Percentiles rank a stretch among this genome's conserved stretches.
Evolutionary conservation across 2,797 vertebrate species (phyloP).

Genomic region (Mus caroli): DNA sequence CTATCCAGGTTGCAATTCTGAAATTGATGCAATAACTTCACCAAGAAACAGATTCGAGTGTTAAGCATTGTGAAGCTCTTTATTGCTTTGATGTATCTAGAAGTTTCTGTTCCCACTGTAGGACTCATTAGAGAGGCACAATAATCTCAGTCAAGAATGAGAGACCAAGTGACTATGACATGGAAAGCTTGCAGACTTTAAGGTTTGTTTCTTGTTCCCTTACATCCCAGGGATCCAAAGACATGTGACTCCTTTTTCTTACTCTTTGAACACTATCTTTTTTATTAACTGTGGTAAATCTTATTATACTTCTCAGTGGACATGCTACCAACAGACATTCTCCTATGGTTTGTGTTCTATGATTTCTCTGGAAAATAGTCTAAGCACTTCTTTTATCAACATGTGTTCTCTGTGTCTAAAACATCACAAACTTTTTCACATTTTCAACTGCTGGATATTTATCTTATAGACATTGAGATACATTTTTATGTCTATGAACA

Average conservation of each 20-base stretch:
- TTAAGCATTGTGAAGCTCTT: neutral
- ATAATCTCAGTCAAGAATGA: neutral
- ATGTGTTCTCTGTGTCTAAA: neutral
- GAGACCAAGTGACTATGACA: neutral
- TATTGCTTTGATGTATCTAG: neutral
- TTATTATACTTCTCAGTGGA: neutral
- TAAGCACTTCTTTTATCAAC: neutral
- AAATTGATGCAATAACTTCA: neutral
- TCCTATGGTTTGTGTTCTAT: accelerated
- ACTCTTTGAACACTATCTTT: neutral
- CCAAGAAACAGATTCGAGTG: neutral
- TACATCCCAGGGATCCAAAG: neutral
- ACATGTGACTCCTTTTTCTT: neutral
- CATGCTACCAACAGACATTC: neutral
- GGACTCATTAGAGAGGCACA: neutral
- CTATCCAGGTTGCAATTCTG: neutral
- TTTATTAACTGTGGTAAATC: neutral
- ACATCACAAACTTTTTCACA: neutral
- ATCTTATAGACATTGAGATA: neutral
- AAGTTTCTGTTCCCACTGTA: neutral
- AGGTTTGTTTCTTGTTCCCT: neutral
- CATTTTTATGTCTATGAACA: neutral
- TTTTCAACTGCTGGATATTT: neutral
- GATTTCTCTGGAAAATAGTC: neutral
- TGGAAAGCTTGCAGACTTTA: neutral